phyloP scores from a whole-genome alignment of 2,113 vertebrate genomes.

The Phalacrocorax aristotelis region DNA sequence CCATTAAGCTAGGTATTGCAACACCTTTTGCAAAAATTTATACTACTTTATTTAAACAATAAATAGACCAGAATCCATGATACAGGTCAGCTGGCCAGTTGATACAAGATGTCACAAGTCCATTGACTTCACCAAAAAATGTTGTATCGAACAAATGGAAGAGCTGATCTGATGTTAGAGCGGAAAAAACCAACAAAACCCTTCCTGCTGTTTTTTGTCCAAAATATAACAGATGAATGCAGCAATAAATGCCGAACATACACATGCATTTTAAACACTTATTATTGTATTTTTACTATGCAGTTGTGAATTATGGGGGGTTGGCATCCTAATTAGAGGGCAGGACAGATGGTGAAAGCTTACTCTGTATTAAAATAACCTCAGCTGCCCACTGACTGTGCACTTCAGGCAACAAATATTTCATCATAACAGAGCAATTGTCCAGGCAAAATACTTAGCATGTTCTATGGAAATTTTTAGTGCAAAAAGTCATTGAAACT shows the following conservation, averaged over 20 bases:
- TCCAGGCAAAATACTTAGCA: background rate
- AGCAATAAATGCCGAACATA: background rate
- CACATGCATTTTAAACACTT: constrained; percentile 1
- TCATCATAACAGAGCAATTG: background rate
- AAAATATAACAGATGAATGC: background rate
- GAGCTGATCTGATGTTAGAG: background rate
- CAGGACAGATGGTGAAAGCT: constrained; percentile 24
- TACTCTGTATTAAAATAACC: background rate
- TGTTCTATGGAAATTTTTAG: background rate
- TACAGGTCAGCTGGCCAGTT: background rate
- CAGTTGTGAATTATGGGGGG: background rate
- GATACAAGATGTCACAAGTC: background rate
- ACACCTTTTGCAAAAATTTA: background rate
- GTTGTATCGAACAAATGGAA: rapidly evolving
- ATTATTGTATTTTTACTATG: background rate
- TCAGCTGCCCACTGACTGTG: background rate
- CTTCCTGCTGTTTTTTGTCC: background rate
- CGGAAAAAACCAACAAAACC: background rate
- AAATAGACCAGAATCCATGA: background rate
- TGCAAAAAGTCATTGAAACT: background rate
- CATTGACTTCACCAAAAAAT: background rate
- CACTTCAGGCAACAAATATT: background rate
- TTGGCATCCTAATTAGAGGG: background rate
- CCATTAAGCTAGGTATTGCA: background rate
- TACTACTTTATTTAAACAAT: background rate